Evolutionary conservation across 1,140 invertebrate species (phyloP), one percentile per base, ranked within the genome.

Genomic region (Drosophila pseudoobscura): DNA sequence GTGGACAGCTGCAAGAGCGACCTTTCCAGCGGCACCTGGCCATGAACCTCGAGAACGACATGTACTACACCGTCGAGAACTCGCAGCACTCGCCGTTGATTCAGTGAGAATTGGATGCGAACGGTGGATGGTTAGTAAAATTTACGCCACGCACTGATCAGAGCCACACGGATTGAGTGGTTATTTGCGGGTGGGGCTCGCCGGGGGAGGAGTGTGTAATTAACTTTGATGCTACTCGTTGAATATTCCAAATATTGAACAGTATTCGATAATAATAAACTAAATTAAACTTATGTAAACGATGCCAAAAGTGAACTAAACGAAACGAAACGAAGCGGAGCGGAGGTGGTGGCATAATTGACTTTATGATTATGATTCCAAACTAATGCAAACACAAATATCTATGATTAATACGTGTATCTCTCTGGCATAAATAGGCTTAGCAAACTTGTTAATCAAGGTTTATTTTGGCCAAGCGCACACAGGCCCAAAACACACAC

Each of bases 41-140:
- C 87, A 94, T 94, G 83, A 93, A 91, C 71, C 72, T 91, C 35
- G 91, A 91, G 77, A 91, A 94, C 31, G 94, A 95, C 68, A 94
- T 95, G 94, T 95, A 95, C 91, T 95, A 95, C 92, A 95, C 94
- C 29, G 92, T 95, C 65, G 94, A 95, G 91, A 90, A 90, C 44
- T 94, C 94, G 76, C 94, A 95, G 90, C 94, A 93, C 80, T 95
- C 94, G 20, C 94, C 94, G 6, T 92, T 95, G 73, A 95, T 95
- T 78, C 94, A 95, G 93, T 95, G 90, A 91, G 78, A 72, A 60
- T 72, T 78, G 54, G 61, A 29, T 54, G 29, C 22, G 22, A 46
- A 43, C 22, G 64, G 53, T 50, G 82, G 53, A 58, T 91, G 89
- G 89, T 73, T 91, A 79, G 89, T 91, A 73, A 91, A 91, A 79